A percentile compares a stretch with the other conserved stretches of the same genome.
Evolutionary conservation across 2,888 invertebrate species (phyloP).

Genomic region (Chaetoderma sp.): DNA sequence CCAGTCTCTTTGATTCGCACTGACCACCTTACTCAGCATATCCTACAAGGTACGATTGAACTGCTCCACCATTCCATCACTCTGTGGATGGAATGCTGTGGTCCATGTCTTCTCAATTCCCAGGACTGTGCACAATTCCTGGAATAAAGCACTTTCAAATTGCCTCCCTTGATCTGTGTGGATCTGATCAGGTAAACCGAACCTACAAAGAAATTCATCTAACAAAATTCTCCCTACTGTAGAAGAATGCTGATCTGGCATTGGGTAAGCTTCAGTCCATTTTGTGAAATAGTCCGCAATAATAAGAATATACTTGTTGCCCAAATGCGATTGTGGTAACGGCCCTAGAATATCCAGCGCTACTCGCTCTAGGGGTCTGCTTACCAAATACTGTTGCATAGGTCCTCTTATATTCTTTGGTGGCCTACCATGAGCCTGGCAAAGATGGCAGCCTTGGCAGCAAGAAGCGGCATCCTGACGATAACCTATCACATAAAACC

Average conservation of each 20-base stretch:
- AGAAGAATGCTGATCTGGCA: constrained; percentile 29
- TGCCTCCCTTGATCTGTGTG: constrained; percentile 32
- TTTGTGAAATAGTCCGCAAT: constrained; percentile 32
- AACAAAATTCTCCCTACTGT: constrained; percentile 35
- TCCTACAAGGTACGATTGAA: constrained; percentile 26
- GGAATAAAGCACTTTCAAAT: constrained; percentile 33
- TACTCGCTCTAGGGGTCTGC: constrained; percentile 18
- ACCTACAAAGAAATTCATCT: constrained; percentile 22
- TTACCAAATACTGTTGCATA: constrained; percentile 7
- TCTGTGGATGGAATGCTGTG: constrained; percentile 25
- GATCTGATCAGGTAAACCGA: constrained; percentile 30
- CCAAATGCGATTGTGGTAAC: constrained; percentile 8
- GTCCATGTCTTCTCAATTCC: constrained; percentile 34
- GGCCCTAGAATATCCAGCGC: constrained; percentile 26
- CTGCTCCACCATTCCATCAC: constrained; percentile 23
- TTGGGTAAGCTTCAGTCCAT: constrained; percentile 24
- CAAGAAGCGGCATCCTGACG: constrained; percentile 19
- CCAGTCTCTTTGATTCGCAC: constrained; percentile 25
- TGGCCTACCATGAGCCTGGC: not conserved
- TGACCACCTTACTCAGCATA: constrained; percentile 26
- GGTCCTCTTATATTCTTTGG: constrained; percentile 10
- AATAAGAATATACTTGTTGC: constrained; percentile 25
- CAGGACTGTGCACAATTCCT: constrained; percentile 32
- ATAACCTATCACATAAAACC: constrained; percentile 16
- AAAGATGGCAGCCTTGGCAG: constrained; percentile 5